Evolutionary conservation across 2,113 vertebrate genomes (phyloP).

Genomic region (Cyanoderma ruficeps): DNA sequence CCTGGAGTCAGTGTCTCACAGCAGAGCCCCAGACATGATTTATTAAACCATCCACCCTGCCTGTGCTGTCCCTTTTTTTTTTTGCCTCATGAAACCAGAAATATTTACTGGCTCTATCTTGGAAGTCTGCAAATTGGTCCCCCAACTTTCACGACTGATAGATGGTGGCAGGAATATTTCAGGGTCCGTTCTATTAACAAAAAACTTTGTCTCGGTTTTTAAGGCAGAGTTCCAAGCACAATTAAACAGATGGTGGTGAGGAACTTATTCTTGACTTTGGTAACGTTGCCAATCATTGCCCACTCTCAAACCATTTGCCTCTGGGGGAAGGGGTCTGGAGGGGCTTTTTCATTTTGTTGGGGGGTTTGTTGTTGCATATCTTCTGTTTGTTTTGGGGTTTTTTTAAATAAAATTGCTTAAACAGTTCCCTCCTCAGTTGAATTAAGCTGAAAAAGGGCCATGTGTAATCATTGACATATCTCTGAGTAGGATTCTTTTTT

Average conservation of each 20-base stretch:
- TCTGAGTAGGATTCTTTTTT: not conserved
- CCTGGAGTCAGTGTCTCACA: not conserved
- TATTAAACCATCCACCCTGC: not conserved
- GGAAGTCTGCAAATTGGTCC: not conserved
- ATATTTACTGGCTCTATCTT: not conserved
- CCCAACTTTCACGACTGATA: not conserved
- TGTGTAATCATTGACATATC: not conserved
- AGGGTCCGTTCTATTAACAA: not conserved
- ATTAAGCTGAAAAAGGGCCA: not conserved
- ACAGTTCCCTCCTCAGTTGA: not conserved
- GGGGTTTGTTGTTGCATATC: not conserved
- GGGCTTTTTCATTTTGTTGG: not conserved
- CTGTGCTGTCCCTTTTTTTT: not conserved
- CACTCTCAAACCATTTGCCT: not conserved
- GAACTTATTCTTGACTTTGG: not conserved
- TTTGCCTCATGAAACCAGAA: not conserved
- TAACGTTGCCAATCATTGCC: not conserved
- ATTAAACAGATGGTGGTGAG: not conserved
- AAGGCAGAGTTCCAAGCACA: not conserved
- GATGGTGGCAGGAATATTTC: not conserved
- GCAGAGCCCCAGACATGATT: not conserved
- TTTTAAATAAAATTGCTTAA: not conserved
- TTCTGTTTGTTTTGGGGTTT: not conserved
- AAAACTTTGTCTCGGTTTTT: not conserved
- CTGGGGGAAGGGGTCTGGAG: not conserved